phyloP scores from a whole-genome alignment of 2,113 vertebrate species.

The Polyodon spathula region DNA sequence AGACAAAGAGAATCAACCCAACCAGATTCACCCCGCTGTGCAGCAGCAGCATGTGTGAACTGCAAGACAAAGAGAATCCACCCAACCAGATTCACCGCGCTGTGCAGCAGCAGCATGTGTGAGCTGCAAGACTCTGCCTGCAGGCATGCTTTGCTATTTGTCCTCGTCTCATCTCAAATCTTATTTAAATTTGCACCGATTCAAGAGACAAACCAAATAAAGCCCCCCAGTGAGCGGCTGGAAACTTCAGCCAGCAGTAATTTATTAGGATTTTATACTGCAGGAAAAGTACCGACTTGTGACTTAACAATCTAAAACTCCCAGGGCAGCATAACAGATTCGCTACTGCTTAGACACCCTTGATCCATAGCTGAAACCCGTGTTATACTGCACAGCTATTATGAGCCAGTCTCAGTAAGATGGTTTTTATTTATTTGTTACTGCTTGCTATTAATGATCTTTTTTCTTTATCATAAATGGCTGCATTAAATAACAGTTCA shows the following conservation, averaged over 20 bases:
- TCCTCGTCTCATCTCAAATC: not conserved
- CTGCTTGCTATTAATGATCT: slow-evolving; percentile 1
- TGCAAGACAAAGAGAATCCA: not conserved
- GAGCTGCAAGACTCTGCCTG: not conserved
- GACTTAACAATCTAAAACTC: slow-evolving; percentile 1
- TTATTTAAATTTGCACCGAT: not conserved
- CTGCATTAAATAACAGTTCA: not conserved
- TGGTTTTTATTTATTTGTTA: not conserved
- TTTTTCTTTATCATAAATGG: not conserved
- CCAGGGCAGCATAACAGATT: not conserved
- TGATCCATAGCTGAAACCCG: not conserved
- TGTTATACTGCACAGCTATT: not conserved
- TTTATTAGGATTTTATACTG: slow-evolving; percentile 1
- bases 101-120: not conserved
- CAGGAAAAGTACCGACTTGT: not conserved
- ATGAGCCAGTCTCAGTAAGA: not conserved
- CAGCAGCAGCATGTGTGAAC: too few relatives aligned
- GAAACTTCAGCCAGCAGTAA: not conserved
- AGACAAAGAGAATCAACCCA: not conserved
- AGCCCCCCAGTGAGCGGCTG: not conserved
- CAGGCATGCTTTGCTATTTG: not conserved
- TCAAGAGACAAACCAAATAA: not conserved
- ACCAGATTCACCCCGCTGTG: too few relatives aligned
- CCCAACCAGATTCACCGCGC: not conserved
- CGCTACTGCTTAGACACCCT: not conserved